Evolutionary conservation across 1,140 invertebrate species (phyloP), one percentile per base, ranked within the genome.

Genomic region (Vollenhovia emeryi): DNA sequence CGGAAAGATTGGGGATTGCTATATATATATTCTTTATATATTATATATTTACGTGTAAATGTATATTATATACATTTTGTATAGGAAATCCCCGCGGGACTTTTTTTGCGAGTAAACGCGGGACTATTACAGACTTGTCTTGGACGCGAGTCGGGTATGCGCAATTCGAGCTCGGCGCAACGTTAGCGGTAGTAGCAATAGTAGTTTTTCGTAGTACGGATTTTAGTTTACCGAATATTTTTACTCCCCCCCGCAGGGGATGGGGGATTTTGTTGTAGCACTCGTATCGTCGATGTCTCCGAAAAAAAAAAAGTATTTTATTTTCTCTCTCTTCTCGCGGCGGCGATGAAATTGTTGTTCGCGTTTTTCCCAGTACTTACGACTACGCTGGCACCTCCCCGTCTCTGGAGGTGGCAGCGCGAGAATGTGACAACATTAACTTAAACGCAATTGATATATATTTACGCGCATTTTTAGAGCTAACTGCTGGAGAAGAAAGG

Each of bases 251-350:
- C 7, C 45, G 8, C 13, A 7, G 13, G 13, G 15, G 9, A 50
- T n/a, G 33, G 50, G 33, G 13, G 5, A 36, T 73, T 18, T 55
- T n/a, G 21, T 73, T 52, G 30, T 55, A 55, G 30, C 71, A 52
- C 50, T 21, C 68, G 43, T n/a, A n/a, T n/a, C 45, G 68, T 45
- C 7, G 11, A 48, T 33, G 40, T 78, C 50, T 73, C n/a, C 27
- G 27, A 40, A n/a, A n/a, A n/a, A n/a, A n/a, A n/a, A n/a, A n/a
- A n/a, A 79, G 24, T 62, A 76, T 73, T 82, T 82, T 82, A 57
- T 73, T 59, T 82, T 82, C 78, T 82, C 78, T 82, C 78, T 82
- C 78, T 73, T 82, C 78, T 82, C 78, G 78, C 27, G 78, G 27
- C 36, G n/a, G 18, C 50, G 59, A 73, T 43, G 13, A 57, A 57